Percentiles rank a stretch among this genome's conserved stretches.
Evolutionary conservation across 1,140 invertebrate species (phyloP).

Genomic region (Cyrtorhinus lividipennis): DNA sequence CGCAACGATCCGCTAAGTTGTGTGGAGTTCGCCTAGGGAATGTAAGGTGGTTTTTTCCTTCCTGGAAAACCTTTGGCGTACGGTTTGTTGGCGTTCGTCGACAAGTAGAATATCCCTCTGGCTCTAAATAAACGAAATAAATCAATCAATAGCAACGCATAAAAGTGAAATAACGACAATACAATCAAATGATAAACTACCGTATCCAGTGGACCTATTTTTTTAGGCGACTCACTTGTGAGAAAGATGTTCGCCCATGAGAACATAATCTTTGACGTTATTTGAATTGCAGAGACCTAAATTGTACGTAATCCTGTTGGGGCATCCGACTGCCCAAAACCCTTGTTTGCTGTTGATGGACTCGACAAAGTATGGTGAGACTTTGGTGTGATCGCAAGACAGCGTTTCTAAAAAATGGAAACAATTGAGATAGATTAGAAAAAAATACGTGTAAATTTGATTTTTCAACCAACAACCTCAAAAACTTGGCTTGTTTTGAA

Average conservation of each 20-base stretch:
- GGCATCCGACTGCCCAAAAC: conserved; percentile 68
- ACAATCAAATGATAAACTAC: too few species aligned
- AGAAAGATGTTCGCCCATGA: conserved; percentile 67
- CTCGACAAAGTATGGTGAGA: conserved; percentile 74
- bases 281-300: conserved; percentile 64
- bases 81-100: conserved; percentile 66
- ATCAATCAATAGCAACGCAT: too few species aligned
- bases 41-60: conserved; percentile 26
- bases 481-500: too few species aligned
- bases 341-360: conserved; percentile 60
- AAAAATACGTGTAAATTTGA: too few species aligned
- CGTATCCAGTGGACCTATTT: too few species aligned
- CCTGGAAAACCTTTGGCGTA: conserved; percentile 66
- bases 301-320: conserved; percentile 61
- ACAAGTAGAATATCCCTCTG: conserved; percentile 66
- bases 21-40: too few species aligned
- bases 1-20: too few species aligned
- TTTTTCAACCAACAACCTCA: too few species aligned
- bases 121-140: too few species aligned
- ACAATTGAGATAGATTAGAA: too few species aligned
- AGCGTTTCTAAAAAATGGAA: conserved; percentile 67
- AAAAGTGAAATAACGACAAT: too few species aligned
- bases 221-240: too few species aligned
- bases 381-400: conserved; percentile 75
- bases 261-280: conserved; percentile 53